Base-by-base conservation (phyloP, 1,140 invertebrate species). In the Calephelis nemesis region DNA sequence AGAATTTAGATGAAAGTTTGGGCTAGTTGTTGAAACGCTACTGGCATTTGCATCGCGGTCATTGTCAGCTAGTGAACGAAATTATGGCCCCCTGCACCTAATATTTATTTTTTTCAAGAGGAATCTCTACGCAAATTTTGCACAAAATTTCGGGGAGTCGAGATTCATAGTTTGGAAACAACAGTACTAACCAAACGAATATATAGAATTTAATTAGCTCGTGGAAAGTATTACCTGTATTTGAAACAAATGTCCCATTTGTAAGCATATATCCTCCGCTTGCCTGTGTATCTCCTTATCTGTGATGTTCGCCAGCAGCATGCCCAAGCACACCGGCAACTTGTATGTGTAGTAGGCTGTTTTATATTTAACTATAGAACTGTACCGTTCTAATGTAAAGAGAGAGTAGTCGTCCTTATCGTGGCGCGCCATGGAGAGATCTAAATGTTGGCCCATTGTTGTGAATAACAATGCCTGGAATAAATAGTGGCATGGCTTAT, bases 241-340 rank as follows among this genome's bases (percentile, higher is more conserved):
- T 95, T 98, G 98, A 79, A 97, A 98, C 74, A 97, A 96, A 72
- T 96, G 94, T 15, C 98, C 97, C 92, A 99, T 97, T 88, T 98
- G 95, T 40, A 98, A 83, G 0, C 98, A 92, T 76, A 98, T 84
- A 94, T 79, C 73, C 83, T 96, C 95, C 0, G 95, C 95, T 92
- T 96, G 94, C 30, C 93, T 87, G 74, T 96, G 95, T 45, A 94
- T 92, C 77, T 95, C 93, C 48, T 93, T 82, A 87, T 97, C 95
- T 12, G 65, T 95, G 93, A 72, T 94, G 93, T 93, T 93, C 81
- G 95, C 96, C 85, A 98, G 93, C 71, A 95, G 93, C 95, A 98
- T 95, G 0, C 96, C 97, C 12, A 96, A 78, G 12, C 94, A 94
- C 5, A 98, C 93, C 1, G 98, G 98, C 69, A 98, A 90, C 70